phyloP scores from a whole-genome alignment of 1,140 invertebrate species.

The Spodoptera frugiperda region DNA sequence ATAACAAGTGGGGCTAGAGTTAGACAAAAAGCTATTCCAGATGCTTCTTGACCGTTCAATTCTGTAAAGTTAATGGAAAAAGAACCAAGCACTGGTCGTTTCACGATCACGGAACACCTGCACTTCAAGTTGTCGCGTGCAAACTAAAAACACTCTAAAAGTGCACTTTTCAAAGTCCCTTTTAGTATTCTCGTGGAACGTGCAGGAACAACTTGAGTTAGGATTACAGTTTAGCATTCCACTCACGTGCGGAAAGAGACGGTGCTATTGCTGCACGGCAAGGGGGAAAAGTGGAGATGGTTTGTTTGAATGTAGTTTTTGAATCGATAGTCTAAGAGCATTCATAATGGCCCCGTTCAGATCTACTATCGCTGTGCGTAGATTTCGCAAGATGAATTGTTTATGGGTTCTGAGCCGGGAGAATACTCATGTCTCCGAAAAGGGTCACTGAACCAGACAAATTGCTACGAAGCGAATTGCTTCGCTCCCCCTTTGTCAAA shows the following conservation, averaged over 20 bases:
- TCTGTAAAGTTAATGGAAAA: constrained; percentile 57
- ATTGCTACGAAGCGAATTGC: constrained; percentile 66
- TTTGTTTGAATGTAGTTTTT: constrained; percentile 59
- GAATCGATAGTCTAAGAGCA: constrained; percentile 65
- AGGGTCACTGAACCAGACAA: constrained; percentile 77
- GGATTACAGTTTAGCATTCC: constrained; percentile 63
- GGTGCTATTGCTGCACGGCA: constrained; percentile 52
- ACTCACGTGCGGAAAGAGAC: constrained; percentile 60
- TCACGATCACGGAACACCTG: constrained; percentile 61
- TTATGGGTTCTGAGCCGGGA: constrained; percentile 59
- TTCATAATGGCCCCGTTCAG: constrained; percentile 63
- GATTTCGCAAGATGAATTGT: constrained; percentile 72
- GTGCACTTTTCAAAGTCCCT: constrained; percentile 59
- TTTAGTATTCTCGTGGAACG: constrained; percentile 57
- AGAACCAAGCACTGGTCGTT: constrained; percentile 53
- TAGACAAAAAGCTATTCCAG: constrained; percentile 38
- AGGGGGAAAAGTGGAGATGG: constrained; percentile 57
- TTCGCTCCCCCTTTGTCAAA: constrained; percentile 65
- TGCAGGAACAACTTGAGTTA: constrained; percentile 53
- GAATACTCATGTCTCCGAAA: constrained; percentile 61
- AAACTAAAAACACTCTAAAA: constrained; percentile 63
- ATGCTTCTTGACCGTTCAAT: constrained; percentile 50
- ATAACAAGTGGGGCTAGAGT: constrained; percentile 21
- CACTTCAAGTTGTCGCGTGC: constrained; percentile 43
- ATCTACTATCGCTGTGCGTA: constrained; percentile 57